phyloP scores from a whole-genome alignment of 2,797 vertebrate genomes.

The Botia almorhae region DNA sequence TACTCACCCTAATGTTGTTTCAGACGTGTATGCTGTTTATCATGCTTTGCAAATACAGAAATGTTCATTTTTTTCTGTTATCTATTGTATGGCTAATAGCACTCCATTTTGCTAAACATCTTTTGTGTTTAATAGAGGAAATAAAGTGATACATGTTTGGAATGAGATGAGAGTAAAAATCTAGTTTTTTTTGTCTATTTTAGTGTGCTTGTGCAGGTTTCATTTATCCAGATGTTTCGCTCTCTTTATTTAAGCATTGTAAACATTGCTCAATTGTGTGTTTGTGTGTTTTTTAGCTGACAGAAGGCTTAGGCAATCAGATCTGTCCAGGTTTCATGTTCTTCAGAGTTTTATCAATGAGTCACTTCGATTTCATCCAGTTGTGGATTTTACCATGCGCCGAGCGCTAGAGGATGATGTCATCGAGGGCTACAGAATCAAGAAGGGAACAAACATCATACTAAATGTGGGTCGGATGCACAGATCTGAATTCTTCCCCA shows the following conservation, averaged over 20 bases:
- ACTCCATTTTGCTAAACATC: no score
- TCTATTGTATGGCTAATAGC: no score
- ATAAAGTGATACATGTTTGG: background rate
- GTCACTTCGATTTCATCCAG: slow-evolving; percentile 89
- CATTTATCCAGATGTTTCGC: slow-evolving; percentile 1
- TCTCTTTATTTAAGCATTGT: background rate
- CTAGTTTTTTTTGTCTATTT: no score
- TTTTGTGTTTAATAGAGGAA: no score
- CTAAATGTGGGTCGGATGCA: slow-evolving; percentile 93
- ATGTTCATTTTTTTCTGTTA: no score
- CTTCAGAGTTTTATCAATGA: slow-evolving; percentile 93
- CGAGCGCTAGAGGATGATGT: slow-evolving; percentile 87
- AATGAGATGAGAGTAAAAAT: background rate
- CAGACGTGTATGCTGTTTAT: background rate
- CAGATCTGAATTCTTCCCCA: slow-evolving; percentile 86
- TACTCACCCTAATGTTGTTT: slow-evolving; percentile 3
- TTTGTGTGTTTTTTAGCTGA: slow-evolving; percentile 75
- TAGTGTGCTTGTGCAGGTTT: background rate
- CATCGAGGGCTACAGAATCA: slow-evolving; percentile 90
- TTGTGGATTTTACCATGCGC: slow-evolving; percentile 92
- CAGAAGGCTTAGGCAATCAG: slow-evolving; percentile 77
- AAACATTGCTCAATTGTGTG: slow-evolving; percentile 5
- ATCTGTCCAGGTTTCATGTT: slow-evolving; percentile 82
- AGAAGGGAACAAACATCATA: slow-evolving; percentile 94
- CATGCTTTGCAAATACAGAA: no score